Base-by-base conservation (phyloP, 2,797 vertebrate genomes). In the Spatula versicolor region DNA sequence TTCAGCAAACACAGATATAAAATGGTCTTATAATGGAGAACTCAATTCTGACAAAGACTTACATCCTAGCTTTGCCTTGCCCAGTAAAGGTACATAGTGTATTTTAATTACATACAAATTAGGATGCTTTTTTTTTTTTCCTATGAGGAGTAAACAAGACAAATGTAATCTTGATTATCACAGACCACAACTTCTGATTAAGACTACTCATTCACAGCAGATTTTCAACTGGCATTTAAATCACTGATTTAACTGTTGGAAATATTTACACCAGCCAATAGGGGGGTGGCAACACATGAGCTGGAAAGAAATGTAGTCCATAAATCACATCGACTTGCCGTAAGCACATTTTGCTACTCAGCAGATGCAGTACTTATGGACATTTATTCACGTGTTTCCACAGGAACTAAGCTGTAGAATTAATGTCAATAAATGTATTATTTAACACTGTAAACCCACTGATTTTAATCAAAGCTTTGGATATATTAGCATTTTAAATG, bases 141-240 rank as follows among this genome's bases (percentile, higher is more conserved):
- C 64, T 25, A 1, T 1, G 4, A 39, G 43, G 37, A 35, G 4
- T 58, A 75, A 95, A 83, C 20, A 60, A 37, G 45, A 41, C 13
- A 6, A 31, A 54, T 56, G 43, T 30, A 22, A 16, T 11, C 80
- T 84, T 60, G 39, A 83, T 90, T 86, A 76, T 8, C n/a, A 78
- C 69, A 73, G 37, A 84, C 43, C 3, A 2, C 26, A 81, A 46
- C 30, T 75, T 81, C 31, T 0, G 2, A 72, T 84, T 75, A 75
- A 72, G 62, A 75, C 68, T n/a, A 48, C 60, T 86, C 22, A 67
- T 72, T 81, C 58, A 79, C 8, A 90, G 35, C 26, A 72, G 56
- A 45, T 46, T 76, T 75, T n/a, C 73, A 79, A 66, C 25, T 66
- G 59, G 33, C 45, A 78, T 86, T 95, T 81, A 78, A 89, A 54